Evolutionary conservation across 2,888 invertebrate species (phyloP), one percentile per base, ranked within the genome.

Genomic region (Phasia obesa): DNA sequence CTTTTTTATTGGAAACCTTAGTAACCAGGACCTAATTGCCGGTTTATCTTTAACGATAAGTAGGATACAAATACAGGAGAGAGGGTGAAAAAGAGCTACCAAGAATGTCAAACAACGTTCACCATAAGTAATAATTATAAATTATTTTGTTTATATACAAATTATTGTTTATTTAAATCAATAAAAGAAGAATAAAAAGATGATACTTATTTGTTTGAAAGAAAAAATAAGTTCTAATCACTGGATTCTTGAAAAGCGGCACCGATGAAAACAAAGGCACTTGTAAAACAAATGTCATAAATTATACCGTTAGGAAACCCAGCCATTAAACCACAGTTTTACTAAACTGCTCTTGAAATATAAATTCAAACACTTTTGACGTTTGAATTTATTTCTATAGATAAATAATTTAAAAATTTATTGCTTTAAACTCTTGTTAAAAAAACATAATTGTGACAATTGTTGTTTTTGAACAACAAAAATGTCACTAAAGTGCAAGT

Each of bases 181-280:
- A 53, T 59, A 27, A 73, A 53, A n/a, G n/a, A n/a, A n/a, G n/a
- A n/a, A 70, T 59, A 47, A 70, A 57, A 42, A 42, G 15, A 42
- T 42, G 5, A 15, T 42, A 42, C 42, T 44, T 44, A 44, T 17
- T 44, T 44, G 17, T 44, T 44, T 17, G 17, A n/a, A 44, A 44
- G n/a, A 35, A 47, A 44, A n/a, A 73, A 44, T 9, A 57, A 64
- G n/a, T 69, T 5, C 23, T 25, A 27, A 55, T n/a, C 79, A 83
- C 79, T 83, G 76, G 83, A 79, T 64, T 31, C 53, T 79, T 79
- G 71, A 79, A 62, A 49, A 67, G 83, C 83, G 83, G 83, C 83
- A 83, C 60, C 83, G 79, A 79, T 76, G 38, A 71, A 79, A 79
- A 83, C 71, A 83, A 57, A 35, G 70, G 64, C 59, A 65, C 65